Percentiles rank a stretch among this genome's conserved stretches.
phyloP scores from a whole-genome alignment of 2,797 vertebrate species.

The Fistularia tabacaria region DNA sequence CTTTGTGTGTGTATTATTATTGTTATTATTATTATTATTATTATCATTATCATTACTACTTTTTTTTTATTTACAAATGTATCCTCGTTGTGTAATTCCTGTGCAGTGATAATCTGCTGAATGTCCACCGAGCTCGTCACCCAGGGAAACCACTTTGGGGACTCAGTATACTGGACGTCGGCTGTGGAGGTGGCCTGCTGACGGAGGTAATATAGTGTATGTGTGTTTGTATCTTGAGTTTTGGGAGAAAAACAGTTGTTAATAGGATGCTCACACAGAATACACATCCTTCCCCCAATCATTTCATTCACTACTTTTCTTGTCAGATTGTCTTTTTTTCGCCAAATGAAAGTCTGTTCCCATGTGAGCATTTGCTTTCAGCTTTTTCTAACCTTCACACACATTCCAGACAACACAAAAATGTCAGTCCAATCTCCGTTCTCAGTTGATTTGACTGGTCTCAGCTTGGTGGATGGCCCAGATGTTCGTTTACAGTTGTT shows the following conservation, averaged over 20 bases:
- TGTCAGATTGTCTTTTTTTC: constrained; percentile 19
- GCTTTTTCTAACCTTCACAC: constrained; percentile 13
- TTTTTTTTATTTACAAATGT: neutral
- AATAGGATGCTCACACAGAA: constrained; percentile 11
- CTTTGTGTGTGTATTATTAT: neutral
- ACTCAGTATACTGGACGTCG: constrained; percentile 86
- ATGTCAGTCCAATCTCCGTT: constrained; percentile 22
- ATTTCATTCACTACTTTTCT: constrained; percentile 29
- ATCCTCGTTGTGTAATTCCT: neutral
- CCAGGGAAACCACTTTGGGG: constrained; percentile 82
- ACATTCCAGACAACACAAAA: constrained; percentile 16
- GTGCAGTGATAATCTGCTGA: constrained; percentile 89
- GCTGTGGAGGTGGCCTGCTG: constrained; percentile 92
- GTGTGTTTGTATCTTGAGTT: neutral
- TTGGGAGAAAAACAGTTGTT: neutral
- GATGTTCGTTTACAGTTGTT: constrained; percentile 54
- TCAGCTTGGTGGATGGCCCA: constrained; percentile 60
- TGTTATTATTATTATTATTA: neutral
- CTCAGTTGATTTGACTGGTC: constrained; percentile 54
- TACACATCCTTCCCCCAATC: neutral
- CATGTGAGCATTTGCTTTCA: constrained; percentile 18
- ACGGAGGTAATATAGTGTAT: constrained; percentile 78
- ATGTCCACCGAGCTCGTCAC: constrained; percentile 64
- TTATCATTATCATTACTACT: neutral
- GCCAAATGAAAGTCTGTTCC: neutral